Evolutionary conservation across 2,888 invertebrate species (phyloP), one percentile per base, ranked within the genome.

Genomic region (Brachynemurus nebulosus): DNA sequence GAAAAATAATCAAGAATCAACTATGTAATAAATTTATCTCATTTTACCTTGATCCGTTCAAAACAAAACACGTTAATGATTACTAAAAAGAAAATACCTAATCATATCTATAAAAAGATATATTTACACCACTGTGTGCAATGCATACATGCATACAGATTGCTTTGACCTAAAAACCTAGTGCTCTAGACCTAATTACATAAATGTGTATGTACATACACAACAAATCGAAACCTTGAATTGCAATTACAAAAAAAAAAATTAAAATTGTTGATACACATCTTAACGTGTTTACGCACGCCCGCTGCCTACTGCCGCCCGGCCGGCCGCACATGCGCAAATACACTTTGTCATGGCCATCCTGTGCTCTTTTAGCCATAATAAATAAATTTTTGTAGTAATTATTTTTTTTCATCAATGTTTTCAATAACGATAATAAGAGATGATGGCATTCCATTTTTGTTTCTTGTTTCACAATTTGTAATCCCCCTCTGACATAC

Each of bases 121-220:
- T 14, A 30, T 12, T 12, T 30, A 30, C n/a, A n/a, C n/a, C n/a
- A n/a, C n/a, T n/a, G n/a, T n/a, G n/a, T n/a, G n/a, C n/a, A n/a
- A n/a, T n/a, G n/a, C n/a, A n/a, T n/a, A n/a, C n/a, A n/a, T n/a
- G n/a, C n/a, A n/a, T n/a, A n/a, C n/a, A n/a, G n/a, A 30, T 12
- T 59, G n/a, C 62, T 60, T 57, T 62, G 66, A 63, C 64, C 64
- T 54, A 64, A 62, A 64, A 63, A 65, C 66, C 66, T 59, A 65
- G 59, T 66, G 63, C 62, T 63, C 65, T 65, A 66, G 65, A 65
- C 65, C 65, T 58, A 64, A 60, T 63, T 64, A 55, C n/a, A n/a
- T n/a, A n/a, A n/a, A n/a, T n/a, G n/a, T n/a, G n/a, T n/a, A n/a
- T n/a, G n/a, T n/a, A n/a, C n/a, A 37, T 30, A 11, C 30, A 30